Evolutionary conservation across 2,797 vertebrate genomes (phyloP), one percentile per base, ranked within the genome.

Genomic region (Serranus cabrilla): DNA sequence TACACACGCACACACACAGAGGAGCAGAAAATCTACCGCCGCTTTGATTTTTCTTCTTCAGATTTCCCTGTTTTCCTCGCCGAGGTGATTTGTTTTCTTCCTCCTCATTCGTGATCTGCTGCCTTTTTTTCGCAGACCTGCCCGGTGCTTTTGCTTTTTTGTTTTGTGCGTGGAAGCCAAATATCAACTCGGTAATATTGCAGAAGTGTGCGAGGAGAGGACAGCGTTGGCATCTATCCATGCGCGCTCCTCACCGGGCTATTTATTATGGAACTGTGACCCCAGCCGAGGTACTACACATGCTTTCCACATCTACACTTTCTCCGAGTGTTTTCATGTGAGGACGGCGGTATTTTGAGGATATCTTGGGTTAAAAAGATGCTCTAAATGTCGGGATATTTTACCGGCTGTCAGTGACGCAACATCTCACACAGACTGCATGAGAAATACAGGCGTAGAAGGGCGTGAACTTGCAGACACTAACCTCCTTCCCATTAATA

Each of bases 381-480:
- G 83, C 69, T 49, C 58, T 45, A 25, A 45, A 20, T 43, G 7
- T 45, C 21, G 39, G 17, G 43, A 51, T 71, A 14, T 73, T 82
- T 67, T 59, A 27, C 80, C 70, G 78, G 78, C 51, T 85, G 67
- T 78, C 87, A 73, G 88, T 92, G 92, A 92, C 91, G 91, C 90
- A 92, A 89, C 89, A 82, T 66, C 78, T 80, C 79, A 46, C 74
- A 70, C 56, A 46, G 81, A 37, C 78, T 88, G 87, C 86, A 87
- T 83, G 90, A 90, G 71, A 81, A 72, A 85, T 56, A 54, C 88
- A 85, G 74, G 87, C 87, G 89, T 86, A 27, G 81, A 91, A 91
- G 93, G 93, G 92, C 93, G 93, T 95, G 92, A 92, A 93, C 92
- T 93, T 76, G 60, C 75, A 79, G 71, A 73, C 74, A 68, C 73